phyloP scores from a whole-genome alignment of 2,888 invertebrate genomes.

The Hydrotaea diabolus region DNA sequence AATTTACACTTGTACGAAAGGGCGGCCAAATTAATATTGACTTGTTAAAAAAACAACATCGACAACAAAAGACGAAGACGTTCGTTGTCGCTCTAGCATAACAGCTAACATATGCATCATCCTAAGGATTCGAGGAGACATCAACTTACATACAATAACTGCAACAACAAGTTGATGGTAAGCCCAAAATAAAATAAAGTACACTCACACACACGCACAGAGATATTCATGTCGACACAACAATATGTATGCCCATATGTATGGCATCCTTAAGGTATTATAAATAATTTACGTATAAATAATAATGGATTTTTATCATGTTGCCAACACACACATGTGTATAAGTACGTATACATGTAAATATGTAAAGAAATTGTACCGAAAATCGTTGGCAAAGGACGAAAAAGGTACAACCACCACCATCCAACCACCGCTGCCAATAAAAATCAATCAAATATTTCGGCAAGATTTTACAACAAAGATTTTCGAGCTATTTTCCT shows the following conservation, averaged over 20 bases:
- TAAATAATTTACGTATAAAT: conserved; percentile 38
- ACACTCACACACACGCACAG: neutral
- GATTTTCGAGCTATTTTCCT: neutral
- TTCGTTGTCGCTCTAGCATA: neutral
- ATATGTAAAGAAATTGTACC: neutral
- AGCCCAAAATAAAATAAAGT: neutral
- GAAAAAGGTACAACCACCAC: neutral
- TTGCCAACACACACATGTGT: neutral
- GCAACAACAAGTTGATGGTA: neutral
- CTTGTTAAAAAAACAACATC: neutral
- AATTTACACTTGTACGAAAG: neutral
- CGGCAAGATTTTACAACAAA: neutral
- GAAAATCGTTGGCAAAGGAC: neutral
- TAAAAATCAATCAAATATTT: neutral
- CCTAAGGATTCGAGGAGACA: neutral
- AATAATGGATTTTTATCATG: neutral
- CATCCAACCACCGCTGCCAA: neutral
- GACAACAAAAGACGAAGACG: neutral
- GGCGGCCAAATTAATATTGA: conserved; percentile 11
- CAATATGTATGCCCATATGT: conserved; percentile 1
- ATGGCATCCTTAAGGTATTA: conserved; percentile 7
- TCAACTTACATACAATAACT: neutral
- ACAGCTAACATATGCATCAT: conserved; percentile 3
- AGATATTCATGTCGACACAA: neutral
- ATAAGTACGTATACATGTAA: neutral